Evolutionary conservation across 35 echinoderm and acorn worm genomes (phyloP).

Genomic region (Diadema setosum): DNA sequence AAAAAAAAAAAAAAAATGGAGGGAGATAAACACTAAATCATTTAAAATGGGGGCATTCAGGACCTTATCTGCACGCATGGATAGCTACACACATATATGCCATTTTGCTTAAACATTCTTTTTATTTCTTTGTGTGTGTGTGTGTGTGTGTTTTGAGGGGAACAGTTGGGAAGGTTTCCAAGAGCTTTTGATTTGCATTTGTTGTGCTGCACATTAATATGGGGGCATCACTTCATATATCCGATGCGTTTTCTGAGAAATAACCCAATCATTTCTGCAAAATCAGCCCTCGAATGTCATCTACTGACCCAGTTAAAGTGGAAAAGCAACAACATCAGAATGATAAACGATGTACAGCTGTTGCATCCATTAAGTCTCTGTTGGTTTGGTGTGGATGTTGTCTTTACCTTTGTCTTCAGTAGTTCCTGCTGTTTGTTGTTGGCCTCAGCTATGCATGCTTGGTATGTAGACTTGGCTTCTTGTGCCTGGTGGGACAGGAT

Average conservation of each 20-base stretch:
- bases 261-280: background rate
- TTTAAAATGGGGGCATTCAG: no score
- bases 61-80: no score
- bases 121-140: no score
- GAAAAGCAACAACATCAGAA: background rate
- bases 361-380: no score
- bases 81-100: no score
- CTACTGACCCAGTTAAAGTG: background rate
- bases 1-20: no score
- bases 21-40: no score
- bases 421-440: conserved; percentile 89
- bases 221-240: background rate
- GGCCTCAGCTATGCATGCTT: conserved; percentile 86
- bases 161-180: no score
- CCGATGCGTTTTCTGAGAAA: background rate
- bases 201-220: background rate
- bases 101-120: no score
- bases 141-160: no score
- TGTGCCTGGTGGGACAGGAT: conserved; percentile 71
- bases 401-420: conserved; percentile 81
- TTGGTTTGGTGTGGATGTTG: no score
- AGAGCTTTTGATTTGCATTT: background rate
- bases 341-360: no score
- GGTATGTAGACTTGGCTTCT: conserved; percentile 95
- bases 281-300: background rate